Evolutionary conservation across 2,113 vertebrate species (phyloP), one percentile per base, ranked within the genome.

Genomic region (Podilymbus podiceps): DNA sequence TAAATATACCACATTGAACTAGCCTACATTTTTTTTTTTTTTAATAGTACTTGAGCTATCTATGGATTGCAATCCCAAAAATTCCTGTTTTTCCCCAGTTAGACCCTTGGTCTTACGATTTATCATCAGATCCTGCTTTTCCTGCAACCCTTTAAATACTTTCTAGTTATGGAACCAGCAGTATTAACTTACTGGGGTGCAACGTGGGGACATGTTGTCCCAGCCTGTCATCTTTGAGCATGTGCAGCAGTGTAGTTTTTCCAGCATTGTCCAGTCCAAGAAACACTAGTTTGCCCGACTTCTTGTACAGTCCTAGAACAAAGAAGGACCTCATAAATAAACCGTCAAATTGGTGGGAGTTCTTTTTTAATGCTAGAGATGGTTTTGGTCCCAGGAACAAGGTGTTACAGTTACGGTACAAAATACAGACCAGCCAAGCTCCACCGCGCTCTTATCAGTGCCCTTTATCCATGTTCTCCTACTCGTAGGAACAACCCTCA

Each of bases 231-330:
- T 99, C 99, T 99, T 99, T 99, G 90, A 99, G 99, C 99, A 99
- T 99, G 97, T 99, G 99, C 96, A 99, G 98, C 97, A 99, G 97
- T 12, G 99, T 99, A 3, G 99, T 99, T 98, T 99, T 99, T 83
- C 99, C 99, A 79, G 99, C 99, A 99, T 99, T 99, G 98, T 99
- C 99, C 98, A 99, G 98, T 88, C 99, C 99, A 96, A 99, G 99
- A 97, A 99, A 99, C 91, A 99, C 99, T 97, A 99, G 98, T 97
- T 99, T 99, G 87, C 99, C 99, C 4, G 99, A 99, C 98, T 99
- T 99, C 98, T 99, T 99, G 98, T 99, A 99, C 97, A 99, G 98
- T 97, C 99, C 99, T 99, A 95, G 56, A 98, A 96, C 81, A 88
- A 84, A 86, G 49, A 58, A 96, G 8, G 19, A 55, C 9, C 15